Percentiles rank a stretch among this genome's conserved stretches.
Evolutionary conservation across 2,797 vertebrate genomes (phyloP).

Genomic region (Picus viridis): DNA sequence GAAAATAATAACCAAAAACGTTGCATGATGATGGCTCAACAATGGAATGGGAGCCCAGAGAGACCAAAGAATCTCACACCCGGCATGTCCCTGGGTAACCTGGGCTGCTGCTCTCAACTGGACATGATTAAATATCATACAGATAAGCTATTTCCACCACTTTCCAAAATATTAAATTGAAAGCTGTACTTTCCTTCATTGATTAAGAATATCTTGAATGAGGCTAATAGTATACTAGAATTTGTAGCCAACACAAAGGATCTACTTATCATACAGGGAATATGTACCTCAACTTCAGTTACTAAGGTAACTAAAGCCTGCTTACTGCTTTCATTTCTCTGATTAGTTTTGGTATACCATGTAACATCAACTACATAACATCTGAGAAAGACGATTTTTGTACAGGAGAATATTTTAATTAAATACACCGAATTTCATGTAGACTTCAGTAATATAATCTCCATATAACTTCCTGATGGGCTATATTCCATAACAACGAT

Average conservation of each 20-base stretch:
- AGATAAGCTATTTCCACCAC: background rate
- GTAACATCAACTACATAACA: background rate
- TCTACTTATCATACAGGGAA: background rate
- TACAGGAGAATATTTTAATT: background rate
- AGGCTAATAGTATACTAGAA: background rate
- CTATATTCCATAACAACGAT: background rate
- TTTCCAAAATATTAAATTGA: background rate
- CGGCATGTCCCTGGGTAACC: background rate
- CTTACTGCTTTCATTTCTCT: background rate
- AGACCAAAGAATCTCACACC: background rate
- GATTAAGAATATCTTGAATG: background rate
- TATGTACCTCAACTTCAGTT: background rate
- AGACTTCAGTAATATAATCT: background rate
- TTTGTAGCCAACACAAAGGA: background rate
- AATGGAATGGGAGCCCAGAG: background rate
- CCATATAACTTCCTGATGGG: background rate
- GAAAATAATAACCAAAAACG: background rate
- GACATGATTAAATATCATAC: background rate
- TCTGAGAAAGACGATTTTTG: background rate
- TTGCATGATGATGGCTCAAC: fast-evolving
- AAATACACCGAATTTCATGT: background rate
- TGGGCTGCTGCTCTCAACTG: background rate
- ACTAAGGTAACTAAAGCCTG: background rate
- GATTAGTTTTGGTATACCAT: background rate
- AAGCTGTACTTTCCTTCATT: background rate